Conservation (phyloP, 2,888 invertebrate species). For the Troglohyphantes excavatus region DNA sequence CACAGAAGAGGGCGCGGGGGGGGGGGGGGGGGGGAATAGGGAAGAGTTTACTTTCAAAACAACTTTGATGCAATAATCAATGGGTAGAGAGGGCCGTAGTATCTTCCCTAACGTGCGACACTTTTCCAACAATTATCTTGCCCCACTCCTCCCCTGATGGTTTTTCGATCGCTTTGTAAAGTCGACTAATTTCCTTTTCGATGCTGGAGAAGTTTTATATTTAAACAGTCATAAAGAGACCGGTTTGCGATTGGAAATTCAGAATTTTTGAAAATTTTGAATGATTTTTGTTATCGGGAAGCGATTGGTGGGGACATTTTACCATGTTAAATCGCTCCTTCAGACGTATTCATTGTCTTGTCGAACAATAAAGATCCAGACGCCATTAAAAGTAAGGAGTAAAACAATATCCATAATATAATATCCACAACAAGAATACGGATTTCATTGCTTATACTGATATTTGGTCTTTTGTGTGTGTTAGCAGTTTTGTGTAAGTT, state of each 20-base stretch:
- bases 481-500: too few relatives aligned
- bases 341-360: not conserved
- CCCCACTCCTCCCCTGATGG: constrained; percentile 59
- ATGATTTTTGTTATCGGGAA: constrained; percentile 65
- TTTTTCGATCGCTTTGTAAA: constrained; percentile 69
- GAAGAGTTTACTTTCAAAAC: constrained; percentile 77
- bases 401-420: not conserved
- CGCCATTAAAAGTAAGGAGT: constrained; percentile 23
- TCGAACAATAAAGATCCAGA: not conserved
- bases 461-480: not conserved
- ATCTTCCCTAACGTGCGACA: constrained; percentile 32
- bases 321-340: constrained; percentile 1
- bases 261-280: constrained; percentile 26
- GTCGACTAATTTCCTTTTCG: constrained; percentile 63
- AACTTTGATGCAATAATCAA: constrained; percentile 77
- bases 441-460: not conserved
- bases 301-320: constrained; percentile 25
- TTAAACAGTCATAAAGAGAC: constrained; percentile 53
- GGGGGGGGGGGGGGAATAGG: constrained; percentile 17
- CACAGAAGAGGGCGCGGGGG: not conserved
- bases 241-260: not conserved
- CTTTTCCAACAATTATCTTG: constrained; percentile 68
- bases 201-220: constrained; percentile 63
- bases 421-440: constrained; percentile 8
- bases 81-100: constrained; percentile 21